phyloP scores from a whole-genome alignment of 2,797 vertebrate species.

The Sebastolobus alascanus region DNA sequence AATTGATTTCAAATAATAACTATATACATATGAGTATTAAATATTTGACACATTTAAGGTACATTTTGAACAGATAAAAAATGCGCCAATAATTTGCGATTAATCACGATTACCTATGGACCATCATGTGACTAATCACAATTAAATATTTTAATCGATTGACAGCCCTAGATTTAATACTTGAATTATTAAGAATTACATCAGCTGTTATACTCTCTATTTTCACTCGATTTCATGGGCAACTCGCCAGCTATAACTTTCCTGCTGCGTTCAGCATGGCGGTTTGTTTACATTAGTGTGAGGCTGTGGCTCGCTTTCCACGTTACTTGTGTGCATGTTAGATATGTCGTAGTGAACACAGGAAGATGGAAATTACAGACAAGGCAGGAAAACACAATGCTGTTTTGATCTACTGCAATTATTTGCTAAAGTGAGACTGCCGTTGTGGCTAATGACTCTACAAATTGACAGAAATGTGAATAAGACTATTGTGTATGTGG shows the following conservation, averaged over 20 bases:
- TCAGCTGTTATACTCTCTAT: not conserved
- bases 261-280: not conserved
- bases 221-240: not conserved
- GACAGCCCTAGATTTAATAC: too few species aligned
- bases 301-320: not conserved
- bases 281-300: slow-evolving; percentile 1
- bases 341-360: not conserved
- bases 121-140: too few species aligned
- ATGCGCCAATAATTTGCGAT: too few species aligned
- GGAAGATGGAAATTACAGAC: not conserved
- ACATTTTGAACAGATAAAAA: too few species aligned
- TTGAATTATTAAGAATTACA: too few species aligned
- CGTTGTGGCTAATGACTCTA: not conserved
- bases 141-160: too few species aligned
- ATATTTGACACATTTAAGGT: too few species aligned
- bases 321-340: not conserved
- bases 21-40: too few species aligned
- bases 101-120: too few species aligned
- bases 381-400: not conserved
- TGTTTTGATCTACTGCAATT: not conserved
- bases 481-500: not conserved
- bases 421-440: not conserved
- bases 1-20: too few species aligned
- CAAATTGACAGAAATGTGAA: not conserved
- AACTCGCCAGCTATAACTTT: not conserved